Evolutionary conservation across 35 echinoderm and acorn worm genomes (phyloP).

Genomic region (Amphiura filiformis): DNA sequence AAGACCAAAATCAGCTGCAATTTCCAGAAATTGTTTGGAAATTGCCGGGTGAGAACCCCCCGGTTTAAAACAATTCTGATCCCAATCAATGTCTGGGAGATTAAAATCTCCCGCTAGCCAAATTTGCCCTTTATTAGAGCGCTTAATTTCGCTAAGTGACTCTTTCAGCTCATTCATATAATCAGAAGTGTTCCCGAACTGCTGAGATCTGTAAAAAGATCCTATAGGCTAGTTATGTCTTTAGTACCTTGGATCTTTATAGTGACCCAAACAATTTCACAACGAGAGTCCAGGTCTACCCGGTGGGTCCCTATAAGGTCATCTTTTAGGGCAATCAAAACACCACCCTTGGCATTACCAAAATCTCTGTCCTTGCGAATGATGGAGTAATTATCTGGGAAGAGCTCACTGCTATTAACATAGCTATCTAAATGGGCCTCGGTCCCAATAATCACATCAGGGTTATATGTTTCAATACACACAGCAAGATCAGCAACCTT

Average conservation of each 20-base stretch:
- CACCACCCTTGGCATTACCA: slow-evolving; percentile 17
- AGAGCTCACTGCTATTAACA: slow-evolving; percentile 33
- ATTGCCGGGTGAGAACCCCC: not conserved
- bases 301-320: slow-evolving; percentile 23
- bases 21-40: not conserved
- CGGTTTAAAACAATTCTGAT: no score
- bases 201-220: not conserved
- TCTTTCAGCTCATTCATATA: not conserved
- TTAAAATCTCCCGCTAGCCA: no score
- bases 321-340: slow-evolving; percentile 27
- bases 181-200: slow-evolving; percentile 7
- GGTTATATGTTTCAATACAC: slow-evolving; percentile 35
- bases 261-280: slow-evolving; percentile 35
- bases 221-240: slow-evolving; percentile 2
- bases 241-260: slow-evolving; percentile 19
- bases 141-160: not conserved
- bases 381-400: not conserved
- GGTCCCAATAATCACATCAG: slow-evolving; percentile 45
- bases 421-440: slow-evolving; percentile 23
- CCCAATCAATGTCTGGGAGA: no score
- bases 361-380: slow-evolving; percentile 5
- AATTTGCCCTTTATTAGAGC: not conserved
- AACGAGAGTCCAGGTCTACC: slow-evolving; percentile 23
- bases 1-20: no score
- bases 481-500: slow-evolving; percentile 35